phyloP scores from a whole-genome alignment of 2,888 invertebrate genomes.

The Cryptophagus acutangulus region DNA sequence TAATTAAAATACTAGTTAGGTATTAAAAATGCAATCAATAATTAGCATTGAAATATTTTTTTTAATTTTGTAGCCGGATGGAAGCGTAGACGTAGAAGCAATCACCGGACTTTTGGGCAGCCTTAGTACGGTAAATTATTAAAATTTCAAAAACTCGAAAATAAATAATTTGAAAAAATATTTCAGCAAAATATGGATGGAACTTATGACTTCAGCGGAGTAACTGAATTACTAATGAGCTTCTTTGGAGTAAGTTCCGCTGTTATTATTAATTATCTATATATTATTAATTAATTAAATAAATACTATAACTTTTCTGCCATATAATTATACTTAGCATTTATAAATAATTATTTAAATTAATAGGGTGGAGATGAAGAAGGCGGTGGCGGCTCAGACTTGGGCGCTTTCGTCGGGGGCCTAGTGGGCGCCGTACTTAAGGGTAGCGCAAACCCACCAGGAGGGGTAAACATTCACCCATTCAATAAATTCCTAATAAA shows the following conservation, averaged over 20 bases:
- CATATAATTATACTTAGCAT: conserved; percentile 2
- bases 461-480: conserved; percentile 36
- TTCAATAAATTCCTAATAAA: conserved; percentile 3
- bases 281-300: no score
- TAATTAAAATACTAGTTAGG: not conserved
- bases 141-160: not conserved
- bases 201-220: conserved; percentile 43
- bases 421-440: conserved; percentile 43
- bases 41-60: conserved; percentile 5
- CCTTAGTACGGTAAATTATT: conserved; percentile 42
- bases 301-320: not conserved
- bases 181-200: conserved; percentile 46
- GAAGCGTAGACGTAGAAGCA: conserved; percentile 45
- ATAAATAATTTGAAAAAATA: not conserved
- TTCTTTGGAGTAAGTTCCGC: conserved; percentile 42
- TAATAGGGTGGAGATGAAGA: conserved; percentile 41
- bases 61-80: conserved; percentile 41
- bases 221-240: conserved; percentile 43
- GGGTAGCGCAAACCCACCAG: conserved; percentile 45
- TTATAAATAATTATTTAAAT: conserved; percentile 10
- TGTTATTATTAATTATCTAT: not conserved
- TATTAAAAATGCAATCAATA: not conserved
- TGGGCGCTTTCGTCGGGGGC: conserved; percentile 47
- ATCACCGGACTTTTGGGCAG: conserved; percentile 45
- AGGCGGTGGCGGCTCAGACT: conserved; percentile 47